Base-by-base conservation (phyloP, 1,140 invertebrate species). In the Dinothrombium tinctorium region DNA sequence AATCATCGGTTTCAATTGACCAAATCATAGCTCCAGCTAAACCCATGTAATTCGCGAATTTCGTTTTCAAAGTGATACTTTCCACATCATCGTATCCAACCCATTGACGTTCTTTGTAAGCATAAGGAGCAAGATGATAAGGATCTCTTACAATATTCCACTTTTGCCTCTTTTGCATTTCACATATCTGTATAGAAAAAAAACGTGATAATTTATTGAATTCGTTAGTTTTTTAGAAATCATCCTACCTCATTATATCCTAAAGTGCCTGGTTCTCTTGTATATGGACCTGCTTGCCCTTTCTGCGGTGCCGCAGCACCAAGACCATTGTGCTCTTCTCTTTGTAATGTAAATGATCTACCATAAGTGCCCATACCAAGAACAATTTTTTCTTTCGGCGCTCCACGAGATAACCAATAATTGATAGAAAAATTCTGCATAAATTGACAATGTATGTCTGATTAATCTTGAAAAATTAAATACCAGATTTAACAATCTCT, bases 301-400 rank as follows among this genome's bases (percentile, higher is more conserved):
- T 42, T 47, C 23, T 50, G 45, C 2, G 71, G 65, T 0, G 78
- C 76, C 19, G 71, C 71, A 0, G 72, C 64, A 52, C 80, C 78
- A 2, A 84, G 53, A 0, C 69, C 73, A 49, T 72, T 66, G 11
- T 69, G 64, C 19, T 61, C 64, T 21, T 63, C 53, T 39, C 73
- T 68, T 22, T 59, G 55, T 14, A 79, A 54, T 0, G 71, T 70
- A 52, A 86, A 87, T 1, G 76, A 72, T 54, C 84, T 77, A 0
- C 81, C 82, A 53, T 87, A 89, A n/a, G 82, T 54, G 1, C 80
- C 80, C 67, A 87, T 76, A 37, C 82, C 82, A 71, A 87, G 74
- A 0, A 84, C 69, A 11, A 87, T 63, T 48, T 77, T 86, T 17
- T 72, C 67, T 0, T 71, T 59, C 3, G 75, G 72, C 1, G 76